Base-by-base conservation (phyloP, 2,113 vertebrate genomes). In the Daboia siamensis region DNA sequence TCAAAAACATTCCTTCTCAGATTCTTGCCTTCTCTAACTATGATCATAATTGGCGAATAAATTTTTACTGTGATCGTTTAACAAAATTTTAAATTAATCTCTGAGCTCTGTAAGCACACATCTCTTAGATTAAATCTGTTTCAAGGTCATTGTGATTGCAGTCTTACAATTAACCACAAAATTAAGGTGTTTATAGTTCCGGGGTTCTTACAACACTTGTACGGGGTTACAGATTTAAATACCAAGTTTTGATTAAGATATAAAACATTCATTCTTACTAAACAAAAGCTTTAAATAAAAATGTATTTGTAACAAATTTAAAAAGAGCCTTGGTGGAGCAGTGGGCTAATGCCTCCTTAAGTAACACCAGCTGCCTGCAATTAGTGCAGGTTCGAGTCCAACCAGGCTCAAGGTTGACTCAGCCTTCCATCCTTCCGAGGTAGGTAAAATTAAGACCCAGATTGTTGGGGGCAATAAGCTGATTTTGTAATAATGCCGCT, bases 21-120 rank as follows among this genome's bases (percentile, higher is more conserved):
- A 52, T 91, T 95, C 93, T 17, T 92, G 44, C 80, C 88, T 26
- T 61, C 88, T 94, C 1, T 94, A 80, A 86, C 55, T 91, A 88
- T 86, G 13, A 57, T 86, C 6, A 33, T 61, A 13, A 87, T 7
- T 84, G 20, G 54, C 3, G 8, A 59, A 54, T 44, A 1, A n/a
- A 17, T 88, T 88, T 33, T 80, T 56, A 20, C 20, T 39, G 4
- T 86, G 21, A 20, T 23, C 61, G 26, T 92, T 54, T 46, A 74
- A 87, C 33, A 24, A 86, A 17, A 55, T 33, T 39, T 90, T 94
- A 55, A 20, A 61, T 93, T 90, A 52, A 11, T 48, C 94, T 59
- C 24, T 74, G 93, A 26, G 24, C 5, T 57, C 69, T 92, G 55
- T 56, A 33, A 85, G 20, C 13, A 26, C 20, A 44, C 44, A 26